These are phyloP conservation scores for Psettodes erumei DNA, from an alignment of 2,113 vertebrate genomes.

Conservation along the genomic window DNA sequence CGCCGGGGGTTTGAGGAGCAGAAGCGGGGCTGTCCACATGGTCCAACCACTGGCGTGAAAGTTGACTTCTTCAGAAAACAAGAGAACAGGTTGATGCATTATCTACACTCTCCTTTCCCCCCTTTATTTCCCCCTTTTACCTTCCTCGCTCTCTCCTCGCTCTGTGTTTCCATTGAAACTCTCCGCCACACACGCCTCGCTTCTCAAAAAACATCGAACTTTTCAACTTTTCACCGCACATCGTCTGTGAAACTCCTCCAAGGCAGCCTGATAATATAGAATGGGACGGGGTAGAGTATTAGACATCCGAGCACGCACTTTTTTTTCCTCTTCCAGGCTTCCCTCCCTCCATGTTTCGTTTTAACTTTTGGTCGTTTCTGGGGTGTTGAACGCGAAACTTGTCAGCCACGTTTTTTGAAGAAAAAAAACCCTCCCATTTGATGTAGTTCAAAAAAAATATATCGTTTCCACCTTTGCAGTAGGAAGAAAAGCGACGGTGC, in stretches of 20 bases:
- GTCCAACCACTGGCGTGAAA: constrained; percentile 87
- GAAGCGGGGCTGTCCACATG: constrained; percentile 85
- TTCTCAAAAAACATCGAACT: not conserved
- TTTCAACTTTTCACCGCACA: constrained; percentile 51
- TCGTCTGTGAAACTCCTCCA: constrained; percentile 55
- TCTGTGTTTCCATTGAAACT: constrained; percentile 56
- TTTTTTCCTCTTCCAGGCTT: constrained; percentile 4
- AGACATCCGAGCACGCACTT: constrained; percentile 10
- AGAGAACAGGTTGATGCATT: constrained; percentile 86
- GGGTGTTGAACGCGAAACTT: constrained; percentile 26
- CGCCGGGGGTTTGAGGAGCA: constrained; percentile 82
- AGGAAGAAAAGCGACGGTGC: constrained; percentile 3
- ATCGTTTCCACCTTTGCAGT: not conserved
- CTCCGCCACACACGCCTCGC: constrained; percentile 23
- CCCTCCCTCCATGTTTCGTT: constrained; percentile 36
- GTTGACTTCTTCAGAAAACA: constrained; percentile 85
- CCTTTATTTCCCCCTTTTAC: constrained; percentile 21
- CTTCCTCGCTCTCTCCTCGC: constrained; percentile 32
- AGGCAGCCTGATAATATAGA: constrained; percentile 21
- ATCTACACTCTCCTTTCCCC: constrained; percentile 55
- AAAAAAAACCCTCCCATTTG: constrained; percentile 33
- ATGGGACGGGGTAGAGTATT: not conserved
- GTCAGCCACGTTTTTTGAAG: constrained; percentile 29
- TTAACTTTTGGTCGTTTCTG: constrained; percentile 14
- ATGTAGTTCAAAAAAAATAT: too few relatives aligned